Evolutionary conservation across 2,888 invertebrate genomes (phyloP).

Genomic region (Volucella zonaria): DNA sequence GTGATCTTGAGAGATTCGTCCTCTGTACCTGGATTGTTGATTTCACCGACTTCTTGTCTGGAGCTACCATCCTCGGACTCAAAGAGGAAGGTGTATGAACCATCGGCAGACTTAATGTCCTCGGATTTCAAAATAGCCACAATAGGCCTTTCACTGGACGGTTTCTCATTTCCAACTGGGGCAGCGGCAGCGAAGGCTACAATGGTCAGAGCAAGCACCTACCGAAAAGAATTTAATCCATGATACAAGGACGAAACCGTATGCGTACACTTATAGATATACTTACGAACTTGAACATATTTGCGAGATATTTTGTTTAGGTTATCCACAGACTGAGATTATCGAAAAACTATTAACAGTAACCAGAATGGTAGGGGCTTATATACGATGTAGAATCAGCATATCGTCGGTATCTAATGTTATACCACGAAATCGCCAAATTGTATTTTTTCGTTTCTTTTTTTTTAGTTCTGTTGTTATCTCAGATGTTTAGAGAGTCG

Average conservation of each 20-base stretch:
- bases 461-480: constrained; percentile 1
- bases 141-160: constrained; percentile 75
- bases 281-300: constrained; percentile 78
- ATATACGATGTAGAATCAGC: constrained; percentile 58
- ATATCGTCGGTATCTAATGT: constrained; percentile 35
- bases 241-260: not conserved
- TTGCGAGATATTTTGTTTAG: constrained; percentile 42
- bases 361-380: constrained; percentile 54
- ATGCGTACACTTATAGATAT: not conserved
- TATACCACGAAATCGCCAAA: constrained; percentile 33
- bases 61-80: constrained; percentile 79
- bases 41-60: constrained; percentile 79
- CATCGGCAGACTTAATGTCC: constrained; percentile 78
- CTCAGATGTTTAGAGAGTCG: constrained; percentile 5
- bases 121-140: constrained; percentile 79
- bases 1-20: constrained; percentile 78
- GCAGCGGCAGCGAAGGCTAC: constrained; percentile 77
- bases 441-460: not conserved
- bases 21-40: constrained; percentile 78
- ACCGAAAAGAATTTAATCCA: constrained; percentile 10
- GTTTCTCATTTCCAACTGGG: constrained; percentile 70
- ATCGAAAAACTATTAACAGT: constrained; percentile 42
- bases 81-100: constrained; percentile 80
- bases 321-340: constrained; percentile 48
- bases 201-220: constrained; percentile 60